phyloP scores from a whole-genome alignment of 2,888 invertebrate species.

The Troides oblongomaculatus region DNA sequence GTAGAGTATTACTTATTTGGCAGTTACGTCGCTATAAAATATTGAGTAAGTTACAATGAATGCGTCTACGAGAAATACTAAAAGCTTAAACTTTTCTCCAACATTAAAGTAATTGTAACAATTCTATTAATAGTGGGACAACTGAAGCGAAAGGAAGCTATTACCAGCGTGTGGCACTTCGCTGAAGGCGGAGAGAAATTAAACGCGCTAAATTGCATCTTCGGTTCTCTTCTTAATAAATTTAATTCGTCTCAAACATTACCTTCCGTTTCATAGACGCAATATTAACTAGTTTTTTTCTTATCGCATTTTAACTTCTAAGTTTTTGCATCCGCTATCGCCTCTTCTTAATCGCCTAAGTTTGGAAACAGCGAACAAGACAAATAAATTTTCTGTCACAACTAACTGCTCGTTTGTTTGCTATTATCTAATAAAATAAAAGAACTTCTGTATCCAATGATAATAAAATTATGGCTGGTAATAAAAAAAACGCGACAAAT shows the following conservation, averaged over 20 bases:
- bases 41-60: background rate
- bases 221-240: background rate
- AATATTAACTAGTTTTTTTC: background rate
- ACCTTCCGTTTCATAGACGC: background rate
- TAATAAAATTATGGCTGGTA: too few relatives aligned
- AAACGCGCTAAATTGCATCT: background rate
- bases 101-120: background rate
- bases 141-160: background rate
- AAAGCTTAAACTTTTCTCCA: background rate
- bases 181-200: background rate
- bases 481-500: too few relatives aligned
- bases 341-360: background rate
- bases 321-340: background rate
- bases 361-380: too few relatives aligned
- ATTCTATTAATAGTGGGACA: background rate
- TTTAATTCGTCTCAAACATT: background rate
- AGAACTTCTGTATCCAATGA: too few relatives aligned
- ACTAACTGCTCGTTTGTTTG: too few relatives aligned
- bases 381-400: too few relatives aligned
- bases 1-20: too few relatives aligned
- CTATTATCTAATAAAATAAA: too few relatives aligned
- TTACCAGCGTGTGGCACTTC: background rate
- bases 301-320: background rate
- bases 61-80: background rate
- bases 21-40: too few relatives aligned